Base-by-base conservation (phyloP, 1,140 invertebrate genomes). In the Diachasmimorpha longicaudata region DNA sequence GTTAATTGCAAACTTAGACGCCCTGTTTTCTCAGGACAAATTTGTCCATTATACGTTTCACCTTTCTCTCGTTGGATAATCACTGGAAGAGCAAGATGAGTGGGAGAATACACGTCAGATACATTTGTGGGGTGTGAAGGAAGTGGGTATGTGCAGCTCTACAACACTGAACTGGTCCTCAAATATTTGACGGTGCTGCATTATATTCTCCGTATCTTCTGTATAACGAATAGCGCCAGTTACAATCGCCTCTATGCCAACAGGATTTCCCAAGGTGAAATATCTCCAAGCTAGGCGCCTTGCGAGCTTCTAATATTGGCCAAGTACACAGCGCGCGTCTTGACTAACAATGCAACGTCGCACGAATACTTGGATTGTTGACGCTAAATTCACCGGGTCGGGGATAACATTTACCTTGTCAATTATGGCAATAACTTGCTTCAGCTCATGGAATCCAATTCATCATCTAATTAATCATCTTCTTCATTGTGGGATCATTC, bases 171-270 rank as follows among this genome's bases (percentile, higher is more conserved):
- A 79, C 78, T 79, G 77, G 80, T 80, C 79, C 70, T 81, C 79
- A 81, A 81, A 81, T 81, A 81, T 81, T 81, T 80, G 48, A 77
- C 76, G 72, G 71, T 79, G 74, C 74, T 76, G 79, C 77, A 80
- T 81, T 78, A 79, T 74, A 58, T 42, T n/a, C 58, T 4, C 42
- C 42, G 42, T 74, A 74, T 36, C 58, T 48, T 19, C 44, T 74
- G 66, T 74, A 63, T 66, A 66, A 74, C 55, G 72, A 68, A 68
- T 68, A 67, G 44, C 58, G 72, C 72, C 72, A 44, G 74, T 63
- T 74, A 68, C 52, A 58, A 46, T 36, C 74, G 71, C 74, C 44
- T 76, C 63, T 52, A 19, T 74, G 66, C 63, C 63, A 74, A 74
- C 72, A 74, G 58, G 72, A 74, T 74, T 74, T 74, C 63, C 63